These are phyloP conservation scores for Acanthosoma haemorrhoidale DNA, from an alignment of 2,888 invertebrate genomes.

Conservation along the genomic window DNA sequence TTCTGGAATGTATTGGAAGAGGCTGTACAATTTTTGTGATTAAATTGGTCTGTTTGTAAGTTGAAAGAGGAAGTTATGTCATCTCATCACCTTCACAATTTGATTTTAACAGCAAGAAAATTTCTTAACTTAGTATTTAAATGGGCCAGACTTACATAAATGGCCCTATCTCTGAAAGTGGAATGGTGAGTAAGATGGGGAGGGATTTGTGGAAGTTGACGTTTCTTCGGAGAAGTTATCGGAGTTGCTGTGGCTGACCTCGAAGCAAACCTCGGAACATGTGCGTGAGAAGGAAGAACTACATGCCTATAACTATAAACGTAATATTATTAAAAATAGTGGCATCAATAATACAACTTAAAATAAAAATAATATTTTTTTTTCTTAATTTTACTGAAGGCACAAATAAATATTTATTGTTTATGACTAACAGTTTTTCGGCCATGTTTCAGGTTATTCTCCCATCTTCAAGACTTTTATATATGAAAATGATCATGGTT, in stretches of 20 bases:
- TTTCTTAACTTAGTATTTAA: too few relatives aligned
- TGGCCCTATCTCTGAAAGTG: constrained; percentile 64
- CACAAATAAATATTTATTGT: too few relatives aligned
- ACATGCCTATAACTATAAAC: constrained; percentile 25
- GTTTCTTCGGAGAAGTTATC: constrained; percentile 90
- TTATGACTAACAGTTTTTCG: too few relatives aligned
- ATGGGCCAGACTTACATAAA: constrained; percentile 45
- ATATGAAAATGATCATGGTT: too few relatives aligned
- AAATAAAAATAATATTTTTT: neutral
- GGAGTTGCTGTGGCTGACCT: constrained; percentile 88
- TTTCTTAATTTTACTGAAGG: neutral
- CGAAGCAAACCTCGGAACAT: constrained; percentile 68
- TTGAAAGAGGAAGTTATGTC: too few relatives aligned
- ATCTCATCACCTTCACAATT: neutral
- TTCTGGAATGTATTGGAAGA: too few relatives aligned
- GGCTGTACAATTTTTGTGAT: too few relatives aligned
- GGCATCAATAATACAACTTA: neutral
- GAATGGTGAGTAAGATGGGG: constrained; percentile 48
- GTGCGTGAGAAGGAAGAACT: constrained; percentile 53
- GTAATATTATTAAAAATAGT: constrained; percentile 27
- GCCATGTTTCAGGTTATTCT: too few relatives aligned
- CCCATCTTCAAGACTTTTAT: too few relatives aligned
- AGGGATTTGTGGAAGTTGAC: constrained; percentile 93
- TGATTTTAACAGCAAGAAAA: neutral
- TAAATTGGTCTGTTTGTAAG: too few relatives aligned